Conservation (phyloP, 1,140 invertebrate species). For the Orchesella cincta region DNA sequence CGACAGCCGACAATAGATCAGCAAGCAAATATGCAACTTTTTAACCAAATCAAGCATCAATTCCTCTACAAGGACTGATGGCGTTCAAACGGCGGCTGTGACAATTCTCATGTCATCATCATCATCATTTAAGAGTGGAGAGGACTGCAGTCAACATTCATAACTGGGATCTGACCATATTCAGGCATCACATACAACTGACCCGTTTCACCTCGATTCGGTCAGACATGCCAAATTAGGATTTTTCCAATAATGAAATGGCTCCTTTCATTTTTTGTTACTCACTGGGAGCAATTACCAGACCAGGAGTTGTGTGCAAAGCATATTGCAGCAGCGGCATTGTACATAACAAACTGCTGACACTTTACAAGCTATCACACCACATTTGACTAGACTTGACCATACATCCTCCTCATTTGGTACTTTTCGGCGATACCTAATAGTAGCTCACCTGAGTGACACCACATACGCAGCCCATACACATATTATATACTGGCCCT, state of each 20-base stretch:
- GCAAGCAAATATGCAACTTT: not conserved
- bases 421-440: too few species aligned
- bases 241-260: constrained; percentile 20
- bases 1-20: not conserved
- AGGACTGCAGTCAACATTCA: not conserved
- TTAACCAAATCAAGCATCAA: constrained; percentile 7
- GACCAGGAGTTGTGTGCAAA: too few species aligned
- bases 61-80: constrained; percentile 16
- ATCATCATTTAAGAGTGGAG: not conserved
- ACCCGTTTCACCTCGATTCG: constrained; percentile 26
- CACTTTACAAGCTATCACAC: too few species aligned
- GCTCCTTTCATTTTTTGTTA: constrained; percentile 22
- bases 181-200: constrained; percentile 20
- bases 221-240: constrained; percentile 20
- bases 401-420: too few species aligned
- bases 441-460: too few species aligned
- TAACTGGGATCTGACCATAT: constrained; percentile 18
- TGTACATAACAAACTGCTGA: not conserved
- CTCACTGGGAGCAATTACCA: too few species aligned
- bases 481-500: too few species aligned
- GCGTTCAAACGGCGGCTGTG: not conserved
- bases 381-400: too few species aligned
- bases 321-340: too few species aligned
- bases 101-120: not conserved
- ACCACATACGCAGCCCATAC: too few species aligned